Percentiles rank a stretch among this genome's conserved stretches.
phyloP scores from a whole-genome alignment of 2,888 invertebrate genomes.

The Drosophila niveifrons region DNA sequence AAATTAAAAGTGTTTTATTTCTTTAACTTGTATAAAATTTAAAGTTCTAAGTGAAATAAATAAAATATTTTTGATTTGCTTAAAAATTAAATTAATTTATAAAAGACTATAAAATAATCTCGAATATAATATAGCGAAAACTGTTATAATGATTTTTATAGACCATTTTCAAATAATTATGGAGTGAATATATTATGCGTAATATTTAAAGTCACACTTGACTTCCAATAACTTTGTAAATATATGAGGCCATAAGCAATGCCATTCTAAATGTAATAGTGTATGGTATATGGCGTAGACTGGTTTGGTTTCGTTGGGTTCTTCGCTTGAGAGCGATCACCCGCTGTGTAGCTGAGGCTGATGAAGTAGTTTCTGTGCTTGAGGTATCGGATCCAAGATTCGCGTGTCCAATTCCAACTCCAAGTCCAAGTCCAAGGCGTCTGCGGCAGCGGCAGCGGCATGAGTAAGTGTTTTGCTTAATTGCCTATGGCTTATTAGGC shows the following conservation, averaged over 20 bases:
- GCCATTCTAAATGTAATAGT: constrained; percentile 54
- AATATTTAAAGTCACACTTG: neutral
- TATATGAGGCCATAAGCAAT: constrained; percentile 74
- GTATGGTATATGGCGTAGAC: constrained; percentile 25
- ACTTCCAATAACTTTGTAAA: constrained; percentile 37
- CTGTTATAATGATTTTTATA: too few species aligned
- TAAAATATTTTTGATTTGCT: too few species aligned
- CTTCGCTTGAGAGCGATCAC: constrained; percentile 44
- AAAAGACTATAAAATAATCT: too few species aligned
- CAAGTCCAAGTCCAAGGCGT: constrained; percentile 51
- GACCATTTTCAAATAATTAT: too few species aligned
- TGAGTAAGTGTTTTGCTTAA: constrained; percentile 82
- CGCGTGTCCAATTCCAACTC: constrained; percentile 59
- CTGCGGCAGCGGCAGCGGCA: constrained; percentile 49
- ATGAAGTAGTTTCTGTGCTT: constrained; percentile 68
- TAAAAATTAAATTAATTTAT: too few species aligned
- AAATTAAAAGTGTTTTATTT: too few species aligned
- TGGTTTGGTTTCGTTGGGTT: constrained; percentile 34
- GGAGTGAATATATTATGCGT: too few species aligned
- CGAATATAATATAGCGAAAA: too few species aligned
- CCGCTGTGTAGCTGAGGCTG: constrained; percentile 68
- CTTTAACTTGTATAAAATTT: too few species aligned
- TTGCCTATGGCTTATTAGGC: constrained; percentile 82
- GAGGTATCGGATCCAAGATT: constrained; percentile 40
- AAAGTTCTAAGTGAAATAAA: too few species aligned